These are phyloP conservation scores for Lepidurus apus DNA, from an alignment of 1,140 invertebrate genomes.

Conservation along the genomic window DNA sequence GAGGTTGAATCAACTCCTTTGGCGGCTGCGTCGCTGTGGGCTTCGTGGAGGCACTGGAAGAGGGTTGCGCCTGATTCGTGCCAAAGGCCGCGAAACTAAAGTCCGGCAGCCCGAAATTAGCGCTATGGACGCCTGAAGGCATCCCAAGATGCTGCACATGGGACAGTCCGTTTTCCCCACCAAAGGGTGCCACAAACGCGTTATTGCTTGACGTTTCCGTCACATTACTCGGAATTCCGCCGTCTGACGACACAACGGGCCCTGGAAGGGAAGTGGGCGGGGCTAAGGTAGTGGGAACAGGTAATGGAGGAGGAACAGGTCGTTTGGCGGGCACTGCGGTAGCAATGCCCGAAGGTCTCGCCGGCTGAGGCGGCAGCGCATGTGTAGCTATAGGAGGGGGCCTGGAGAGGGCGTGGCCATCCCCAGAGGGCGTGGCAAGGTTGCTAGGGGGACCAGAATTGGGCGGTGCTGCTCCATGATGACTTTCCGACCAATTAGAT, in stretches of 20 bases:
- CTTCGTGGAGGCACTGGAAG: not conserved
- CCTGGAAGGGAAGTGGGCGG: not conserved
- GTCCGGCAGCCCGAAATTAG: not conserved
- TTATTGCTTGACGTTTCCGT: not conserved
- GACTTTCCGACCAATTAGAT: constrained; percentile 23
- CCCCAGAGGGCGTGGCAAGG: not conserved
- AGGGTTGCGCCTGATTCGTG: not conserved
- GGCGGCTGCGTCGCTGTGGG: not conserved
- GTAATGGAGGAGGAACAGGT: not conserved
- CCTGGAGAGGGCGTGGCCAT: not conserved
- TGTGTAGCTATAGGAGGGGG: constrained; percentile 3
- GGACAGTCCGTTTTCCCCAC: not conserved
- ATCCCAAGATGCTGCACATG: not conserved
- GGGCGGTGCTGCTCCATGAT: not conserved
- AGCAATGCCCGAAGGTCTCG: not conserved
- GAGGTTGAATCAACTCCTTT: not conserved
- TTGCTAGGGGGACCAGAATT: constrained; percentile 1
- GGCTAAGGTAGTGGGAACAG: not conserved
- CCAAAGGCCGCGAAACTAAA: not conserved
- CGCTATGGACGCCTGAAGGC: not conserved
- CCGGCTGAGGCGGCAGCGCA: not conserved
- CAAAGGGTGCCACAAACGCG: not conserved
- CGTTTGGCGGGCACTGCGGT: not conserved
- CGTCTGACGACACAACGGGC: not conserved
- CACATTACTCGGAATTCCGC: not conserved